These are phyloP conservation scores for Melanotaenia trifasciata DNA, from an alignment of 2,797 vertebrate species.

Conservation along the genomic window DNA sequence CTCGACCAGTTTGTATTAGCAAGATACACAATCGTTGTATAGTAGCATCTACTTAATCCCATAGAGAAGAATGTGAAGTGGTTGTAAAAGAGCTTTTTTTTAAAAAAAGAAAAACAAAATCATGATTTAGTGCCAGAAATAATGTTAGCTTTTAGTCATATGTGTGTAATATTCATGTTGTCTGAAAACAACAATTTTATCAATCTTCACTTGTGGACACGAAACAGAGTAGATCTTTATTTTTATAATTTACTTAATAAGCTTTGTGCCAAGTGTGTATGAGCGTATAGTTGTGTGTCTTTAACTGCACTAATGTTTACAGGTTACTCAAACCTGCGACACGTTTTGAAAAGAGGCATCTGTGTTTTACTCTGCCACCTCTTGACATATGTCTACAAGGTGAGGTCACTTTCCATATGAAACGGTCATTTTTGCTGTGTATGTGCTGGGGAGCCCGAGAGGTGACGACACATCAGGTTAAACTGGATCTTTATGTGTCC, in stretches of 20 bases:
- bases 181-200: slow-evolving; percentile 11
- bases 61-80: slow-evolving; percentile 34
- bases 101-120: not conserved
- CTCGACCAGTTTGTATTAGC: not conserved
- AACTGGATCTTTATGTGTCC: slow-evolving; percentile 56
- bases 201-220: slow-evolving; percentile 16
- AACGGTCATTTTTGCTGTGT: slow-evolving; percentile 7
- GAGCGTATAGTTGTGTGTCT: slow-evolving; percentile 7
- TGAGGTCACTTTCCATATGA: slow-evolving; percentile 67
- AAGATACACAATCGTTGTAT: slow-evolving; percentile 10
- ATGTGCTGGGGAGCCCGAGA: slow-evolving; percentile 5
- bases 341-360: slow-evolving; percentile 29
- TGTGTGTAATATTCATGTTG: slow-evolving; percentile 41
- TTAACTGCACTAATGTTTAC: slow-evolving; percentile 22
- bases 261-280: slow-evolving; percentile 53
- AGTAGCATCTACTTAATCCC: slow-evolving; percentile 27
- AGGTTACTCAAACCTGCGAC: slow-evolving; percentile 13
- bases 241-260: slow-evolving; percentile 5
- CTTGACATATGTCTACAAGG: slow-evolving; percentile 15
- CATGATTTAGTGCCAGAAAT: slow-evolving; percentile 50
- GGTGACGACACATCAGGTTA: slow-evolving; percentile 35
- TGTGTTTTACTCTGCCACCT: slow-evolving; percentile 16
- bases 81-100: slow-evolving; percentile 53
- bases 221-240: not conserved
- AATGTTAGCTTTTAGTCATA: slow-evolving; percentile 34